These are phyloP conservation scores for Caradrina kadenii DNA, from an alignment of 2,888 invertebrate genomes.

Conservation along the genomic window DNA sequence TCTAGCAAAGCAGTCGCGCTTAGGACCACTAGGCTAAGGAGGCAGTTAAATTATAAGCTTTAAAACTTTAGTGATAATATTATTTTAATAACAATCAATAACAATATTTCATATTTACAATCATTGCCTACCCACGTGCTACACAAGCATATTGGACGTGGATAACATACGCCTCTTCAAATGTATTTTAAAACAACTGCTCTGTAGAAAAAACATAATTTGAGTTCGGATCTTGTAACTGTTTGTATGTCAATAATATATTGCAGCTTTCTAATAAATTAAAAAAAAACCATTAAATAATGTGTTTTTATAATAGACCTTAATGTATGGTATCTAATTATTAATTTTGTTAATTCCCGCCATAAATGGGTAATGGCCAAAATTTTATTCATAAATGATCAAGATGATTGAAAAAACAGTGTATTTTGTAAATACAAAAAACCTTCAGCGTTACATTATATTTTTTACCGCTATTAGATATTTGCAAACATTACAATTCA, in stretches of 20 bases:
- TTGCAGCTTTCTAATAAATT: background rate
- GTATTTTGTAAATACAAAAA: no score
- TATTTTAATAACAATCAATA: constrained; percentile 75
- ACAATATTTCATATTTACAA: constrained; percentile 72
- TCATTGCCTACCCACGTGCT: constrained; percentile 71
- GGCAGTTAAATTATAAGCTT: no score
- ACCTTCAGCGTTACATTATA: background rate
- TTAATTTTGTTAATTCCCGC: background rate
- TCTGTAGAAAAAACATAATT: constrained; percentile 49
- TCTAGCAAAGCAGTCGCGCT: no score
- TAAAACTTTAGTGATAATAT: constrained; percentile 56
- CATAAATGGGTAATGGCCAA: background rate
- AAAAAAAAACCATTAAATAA: background rate
- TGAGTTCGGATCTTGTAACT: constrained; percentile 52
- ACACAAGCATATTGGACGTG: constrained; percentile 61
- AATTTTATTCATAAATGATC: background rate
- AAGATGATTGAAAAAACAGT: background rate
- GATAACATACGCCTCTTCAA: constrained; percentile 72
- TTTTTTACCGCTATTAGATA: background rate
- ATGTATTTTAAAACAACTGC: constrained; percentile 59
- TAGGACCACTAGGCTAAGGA: no score
- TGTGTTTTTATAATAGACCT: background rate
- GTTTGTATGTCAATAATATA: background rate
- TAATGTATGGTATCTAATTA: background rate
- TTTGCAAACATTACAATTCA: background rate